Conservation (phyloP, 92 coral and sea anemone genomes). For the Paragorgia papillata region DNA sequence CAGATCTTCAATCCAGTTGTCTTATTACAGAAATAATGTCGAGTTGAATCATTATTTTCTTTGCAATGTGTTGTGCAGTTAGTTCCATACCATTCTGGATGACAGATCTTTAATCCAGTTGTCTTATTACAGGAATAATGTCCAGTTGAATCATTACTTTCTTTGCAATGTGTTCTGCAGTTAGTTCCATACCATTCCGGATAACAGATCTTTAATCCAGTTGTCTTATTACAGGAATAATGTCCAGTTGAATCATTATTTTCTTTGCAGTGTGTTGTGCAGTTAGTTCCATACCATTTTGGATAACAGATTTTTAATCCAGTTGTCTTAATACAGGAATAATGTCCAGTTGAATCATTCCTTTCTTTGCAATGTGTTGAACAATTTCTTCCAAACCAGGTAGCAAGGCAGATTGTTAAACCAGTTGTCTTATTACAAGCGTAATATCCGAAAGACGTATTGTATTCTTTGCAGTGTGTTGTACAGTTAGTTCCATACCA, state of each 20-base stretch:
- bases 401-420: too few relatives aligned
- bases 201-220: constrained; percentile 14
- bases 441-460: too few relatives aligned
- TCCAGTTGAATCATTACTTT: constrained; percentile 17
- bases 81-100: constrained; percentile 20
- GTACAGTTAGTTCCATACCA: constrained; percentile 56
- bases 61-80: constrained; percentile 20
- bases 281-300: constrained; percentile 29
- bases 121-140: constrained; percentile 17
- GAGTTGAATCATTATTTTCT: constrained; percentile 7
- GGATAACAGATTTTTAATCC: constrained; percentile 19
- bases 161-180: constrained; percentile 26
- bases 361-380: constrained; percentile 34
- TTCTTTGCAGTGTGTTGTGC: constrained; percentile 15
- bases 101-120: constrained; percentile 58
- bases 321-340: constrained; percentile 26
- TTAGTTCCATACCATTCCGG: constrained; percentile 36
- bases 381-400: constrained; percentile 54
- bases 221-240: constrained; percentile 23
- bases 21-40: constrained; percentile 8
- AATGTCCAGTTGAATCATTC: constrained; percentile 36
- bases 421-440: too few relatives aligned
- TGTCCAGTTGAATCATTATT: constrained; percentile 34
- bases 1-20: constrained; percentile 57
- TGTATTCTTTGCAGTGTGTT: constrained; percentile 37